phyloP scores from a whole-genome alignment of 2,888 invertebrate genomes.

The Allolobophora icterica region DNA sequence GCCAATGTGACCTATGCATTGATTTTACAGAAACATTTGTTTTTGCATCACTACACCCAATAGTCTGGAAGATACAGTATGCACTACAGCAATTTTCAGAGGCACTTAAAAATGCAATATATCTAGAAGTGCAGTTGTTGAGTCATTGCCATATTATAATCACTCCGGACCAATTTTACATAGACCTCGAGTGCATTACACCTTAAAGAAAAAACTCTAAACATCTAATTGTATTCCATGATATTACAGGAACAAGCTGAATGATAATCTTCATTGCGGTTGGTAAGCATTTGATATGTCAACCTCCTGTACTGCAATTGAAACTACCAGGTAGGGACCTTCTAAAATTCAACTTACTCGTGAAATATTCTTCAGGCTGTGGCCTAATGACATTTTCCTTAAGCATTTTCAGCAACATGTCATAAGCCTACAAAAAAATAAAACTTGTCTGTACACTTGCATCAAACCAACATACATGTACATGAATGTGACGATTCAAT shows the following conservation, averaged over 20 bases:
- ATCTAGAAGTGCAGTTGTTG: neutral
- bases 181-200: neutral
- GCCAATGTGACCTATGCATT: too few species aligned
- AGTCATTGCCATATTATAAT: neutral
- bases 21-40: too few species aligned
- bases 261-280: neutral
- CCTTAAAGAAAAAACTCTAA: neutral
- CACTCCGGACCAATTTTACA: neutral
- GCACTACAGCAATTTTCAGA: neutral
- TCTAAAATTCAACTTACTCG: neutral
- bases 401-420: neutral
- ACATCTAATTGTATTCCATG: too few species aligned
- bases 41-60: too few species aligned
- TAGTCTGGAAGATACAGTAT: too few species aligned
- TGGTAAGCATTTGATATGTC: neutral
- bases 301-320: neutral
- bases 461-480: neutral
- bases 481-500: neutral
- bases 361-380: neutral
- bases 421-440: neutral
- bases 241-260: neutral
- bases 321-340: too few species aligned
- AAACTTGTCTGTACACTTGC: neutral
- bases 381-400: neutral
- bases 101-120: slow-evolving; percentile 6